Evolutionary conservation across 1,140 invertebrate species (phyloP).

Genomic region (Trichonephila clavata): DNA sequence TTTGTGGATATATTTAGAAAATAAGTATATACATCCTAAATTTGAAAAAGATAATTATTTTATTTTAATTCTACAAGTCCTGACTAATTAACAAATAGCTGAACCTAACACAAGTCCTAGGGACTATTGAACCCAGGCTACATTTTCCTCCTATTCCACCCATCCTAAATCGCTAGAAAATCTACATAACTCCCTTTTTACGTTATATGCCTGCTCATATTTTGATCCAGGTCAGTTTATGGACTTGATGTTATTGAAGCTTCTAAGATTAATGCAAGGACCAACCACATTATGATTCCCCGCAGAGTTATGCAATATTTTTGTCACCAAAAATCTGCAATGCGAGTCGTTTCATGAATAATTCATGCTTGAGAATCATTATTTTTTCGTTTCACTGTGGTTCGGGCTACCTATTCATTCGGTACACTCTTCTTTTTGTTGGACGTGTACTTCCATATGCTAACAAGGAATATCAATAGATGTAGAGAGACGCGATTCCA

Average conservation of each 20-base stretch:
- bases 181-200: background rate
- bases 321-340: constrained; percentile 54
- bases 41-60: too few relatives aligned
- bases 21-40: too few relatives aligned
- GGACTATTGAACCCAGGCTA: background rate
- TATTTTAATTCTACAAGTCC: too few relatives aligned
- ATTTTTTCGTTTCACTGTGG: constrained; percentile 50
- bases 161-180: background rate
- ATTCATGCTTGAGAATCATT: constrained; percentile 54
- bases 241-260: constrained; percentile 17
- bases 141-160: background rate
- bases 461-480: constrained; percentile 62
- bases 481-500: constrained; percentile 39
- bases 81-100: background rate
- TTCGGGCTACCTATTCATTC: constrained; percentile 34
- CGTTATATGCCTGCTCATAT: background rate
- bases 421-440: constrained; percentile 22
- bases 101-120: background rate
- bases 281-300: constrained; percentile 46
- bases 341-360: constrained; percentile 58
- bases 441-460: constrained; percentile 40
- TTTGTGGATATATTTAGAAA: too few relatives aligned
- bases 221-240: constrained; percentile 40
- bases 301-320: constrained; percentile 19
- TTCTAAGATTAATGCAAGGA: constrained; percentile 16